Evolutionary conservation across 2,113 vertebrate genomes (phyloP).

Genomic region (Sturnira hondurensis): DNA sequence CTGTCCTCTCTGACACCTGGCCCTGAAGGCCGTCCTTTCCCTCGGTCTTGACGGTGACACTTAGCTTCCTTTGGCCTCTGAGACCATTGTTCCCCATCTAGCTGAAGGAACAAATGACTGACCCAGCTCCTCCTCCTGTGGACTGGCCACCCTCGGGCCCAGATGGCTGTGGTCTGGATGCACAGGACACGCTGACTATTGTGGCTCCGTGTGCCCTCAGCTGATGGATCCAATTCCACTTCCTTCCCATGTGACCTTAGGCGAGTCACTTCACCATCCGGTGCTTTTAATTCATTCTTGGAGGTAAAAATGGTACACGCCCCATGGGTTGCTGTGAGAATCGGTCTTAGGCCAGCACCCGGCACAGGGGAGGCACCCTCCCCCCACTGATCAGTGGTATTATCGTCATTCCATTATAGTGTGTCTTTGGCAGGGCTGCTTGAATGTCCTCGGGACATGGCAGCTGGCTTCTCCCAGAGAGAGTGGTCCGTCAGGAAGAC

Average conservation of each 20-base stretch:
- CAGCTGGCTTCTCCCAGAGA: not conserved
- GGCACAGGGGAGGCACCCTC: not conserved
- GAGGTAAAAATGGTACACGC: not conserved
- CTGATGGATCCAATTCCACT: not conserved
- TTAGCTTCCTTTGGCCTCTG: not conserved
- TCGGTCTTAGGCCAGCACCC: not conserved
- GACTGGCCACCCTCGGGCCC: not conserved
- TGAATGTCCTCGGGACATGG: not conserved
- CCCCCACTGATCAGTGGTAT: too few species aligned
- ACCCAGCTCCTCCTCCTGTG: not conserved
- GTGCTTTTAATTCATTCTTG: not conserved
- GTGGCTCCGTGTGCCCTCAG: not conserved
- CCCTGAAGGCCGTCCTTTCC: not conserved
- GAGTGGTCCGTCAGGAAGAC: not conserved
- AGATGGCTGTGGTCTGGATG: not conserved
- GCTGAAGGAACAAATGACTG: not conserved
- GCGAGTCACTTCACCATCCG: not conserved
- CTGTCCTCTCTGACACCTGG: not conserved
- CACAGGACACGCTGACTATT: accelerated
- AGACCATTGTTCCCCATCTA: not conserved
- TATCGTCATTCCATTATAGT: not conserved
- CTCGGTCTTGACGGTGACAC: accelerated
- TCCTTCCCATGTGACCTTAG: not conserved
- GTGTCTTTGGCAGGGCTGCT: not conserved
- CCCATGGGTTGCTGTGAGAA: not conserved